Conservation (phyloP, 2,888 invertebrate genomes). For the Agrochola circellaris region DNA sequence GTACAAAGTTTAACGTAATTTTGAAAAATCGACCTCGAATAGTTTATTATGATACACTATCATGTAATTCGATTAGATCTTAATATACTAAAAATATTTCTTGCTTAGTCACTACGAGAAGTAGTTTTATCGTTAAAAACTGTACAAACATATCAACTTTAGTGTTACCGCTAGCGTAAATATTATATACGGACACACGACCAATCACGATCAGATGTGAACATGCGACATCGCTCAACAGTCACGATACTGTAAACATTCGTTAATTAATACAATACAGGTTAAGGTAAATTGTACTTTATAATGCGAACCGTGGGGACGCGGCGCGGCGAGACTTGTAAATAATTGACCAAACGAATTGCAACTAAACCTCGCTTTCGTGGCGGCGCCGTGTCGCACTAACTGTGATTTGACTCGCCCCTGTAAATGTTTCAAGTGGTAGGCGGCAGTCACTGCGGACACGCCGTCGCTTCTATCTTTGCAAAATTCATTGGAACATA, state of each 20-base stretch:
- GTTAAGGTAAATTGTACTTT: slow-evolving; percentile 85
- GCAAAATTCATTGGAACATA: slow-evolving; percentile 29
- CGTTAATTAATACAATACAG: slow-evolving; percentile 74
- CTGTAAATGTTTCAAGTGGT: neutral
- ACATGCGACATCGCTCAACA: slow-evolving; percentile 78
- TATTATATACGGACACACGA: slow-evolving; percentile 76
- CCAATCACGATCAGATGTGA: slow-evolving; percentile 71
- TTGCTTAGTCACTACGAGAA: slow-evolving; percentile 89
- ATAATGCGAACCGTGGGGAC: slow-evolving; percentile 73
- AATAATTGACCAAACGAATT: slow-evolving; percentile 53
- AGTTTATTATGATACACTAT: slow-evolving; percentile 88
- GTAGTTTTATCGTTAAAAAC: slow-evolving; percentile 87
- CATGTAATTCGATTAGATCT: slow-evolving; percentile 90
- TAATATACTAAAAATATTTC: slow-evolving; percentile 89
- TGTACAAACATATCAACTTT: slow-evolving; percentile 88
- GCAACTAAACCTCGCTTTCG: slow-evolving; percentile 9
- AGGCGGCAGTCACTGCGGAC: neutral
- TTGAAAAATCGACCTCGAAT: slow-evolving; percentile 81
- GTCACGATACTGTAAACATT: slow-evolving; percentile 75
- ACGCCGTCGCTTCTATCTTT: neutral
- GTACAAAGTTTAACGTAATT: slow-evolving; percentile 85
- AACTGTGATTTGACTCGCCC: neutral
- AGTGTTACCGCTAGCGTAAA: slow-evolving; percentile 83
- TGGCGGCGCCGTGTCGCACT: neutral
- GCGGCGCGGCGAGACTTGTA: slow-evolving; percentile 55